These are phyloP conservation scores for Drosophila arizonae DNA, from an alignment of 1,140 invertebrate species.

Conservation along the genomic window DNA sequence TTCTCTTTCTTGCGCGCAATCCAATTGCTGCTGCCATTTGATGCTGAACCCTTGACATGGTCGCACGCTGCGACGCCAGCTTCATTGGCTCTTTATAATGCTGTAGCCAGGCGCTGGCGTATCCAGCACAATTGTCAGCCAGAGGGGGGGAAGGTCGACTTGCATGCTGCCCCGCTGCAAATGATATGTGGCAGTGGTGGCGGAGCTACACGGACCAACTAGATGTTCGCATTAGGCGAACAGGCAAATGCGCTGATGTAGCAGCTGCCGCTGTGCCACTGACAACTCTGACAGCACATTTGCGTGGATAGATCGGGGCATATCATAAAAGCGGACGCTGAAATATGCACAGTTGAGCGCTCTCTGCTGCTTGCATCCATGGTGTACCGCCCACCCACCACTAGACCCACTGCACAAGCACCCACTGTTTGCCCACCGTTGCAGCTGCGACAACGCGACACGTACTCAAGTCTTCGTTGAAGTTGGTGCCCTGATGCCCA, in stretches of 20 bases:
- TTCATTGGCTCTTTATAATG: conserved; percentile 39
- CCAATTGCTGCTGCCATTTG: conserved; percentile 36
- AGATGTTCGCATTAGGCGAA: conserved; percentile 33
- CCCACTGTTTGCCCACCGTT: not conserved
- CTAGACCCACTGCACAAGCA: not conserved
- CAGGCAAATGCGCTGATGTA: conserved; percentile 26
- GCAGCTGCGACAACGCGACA: conserved; percentile 39
- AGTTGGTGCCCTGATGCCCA: conserved; percentile 54
- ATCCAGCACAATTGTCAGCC: conserved; percentile 19
- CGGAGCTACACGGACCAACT: conserved; percentile 22
- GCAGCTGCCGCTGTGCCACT: conserved; percentile 34
- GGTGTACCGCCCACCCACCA: not conserved
- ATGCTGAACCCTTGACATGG: conserved; percentile 47
- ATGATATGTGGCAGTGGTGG: conserved; percentile 24
- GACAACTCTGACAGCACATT: conserved; percentile 47
- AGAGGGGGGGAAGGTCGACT: conserved; percentile 1
- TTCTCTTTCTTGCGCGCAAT: not conserved
- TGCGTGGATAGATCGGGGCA: conserved; percentile 33
- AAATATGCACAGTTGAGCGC: conserved; percentile 28
- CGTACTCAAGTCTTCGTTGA: conserved; percentile 55
- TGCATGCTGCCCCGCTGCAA: conserved; percentile 18
- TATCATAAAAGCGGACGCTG: conserved; percentile 8
- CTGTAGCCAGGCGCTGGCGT: conserved; percentile 16
- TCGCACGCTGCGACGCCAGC: conserved; percentile 33
- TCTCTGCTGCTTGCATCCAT: conserved; percentile 25